Evolutionary conservation across 1,140 invertebrate genomes (phyloP), one percentile per base, ranked within the genome.

Genomic region (Homalodisca vitripennis): DNA sequence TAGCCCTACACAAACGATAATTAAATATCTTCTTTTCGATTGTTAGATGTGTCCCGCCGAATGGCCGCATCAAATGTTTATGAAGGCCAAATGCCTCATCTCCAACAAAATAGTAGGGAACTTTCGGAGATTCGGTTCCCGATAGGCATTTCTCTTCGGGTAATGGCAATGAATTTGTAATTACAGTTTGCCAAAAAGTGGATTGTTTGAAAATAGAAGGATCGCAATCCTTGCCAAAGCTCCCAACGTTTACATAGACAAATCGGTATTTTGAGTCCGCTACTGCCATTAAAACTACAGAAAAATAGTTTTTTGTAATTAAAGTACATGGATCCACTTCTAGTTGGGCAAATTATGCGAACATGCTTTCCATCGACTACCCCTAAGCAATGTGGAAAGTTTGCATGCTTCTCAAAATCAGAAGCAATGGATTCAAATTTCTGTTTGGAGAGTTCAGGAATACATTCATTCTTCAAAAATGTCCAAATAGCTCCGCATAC

Each of bases 301-400:
- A 77, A 69, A 74, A 79, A 67, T 70, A 70, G 77, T 0, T 73
- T 69, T 70, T 27, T 66, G 48, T 70, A 77, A 66, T 74, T 72
- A 66, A 53, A 74, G 55, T 51, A 74, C 32, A 57, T 55, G 20
- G 69, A 70, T 31, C 71, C 71, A 34, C 32, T 68, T 70, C 60
- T 46, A 24, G 14, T n/a, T 10, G 70, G 73, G 24, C 34, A 51
- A 13, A 53, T 62, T 12, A 72, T 66, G 10, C 68, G 41, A 29
- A 73, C 65, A 46, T 72, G 80, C 74, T 83, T 82, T 10, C 79
- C 80, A 76, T 83, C 80, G 6, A 84, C 72, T 1, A 79, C 79
- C 22, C 79, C 80, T 30, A 82, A 68, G 72, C 80, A 82, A 60
- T 80, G 75, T 3, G 82, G 81, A 75, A 84, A 82, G 75, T 82